A percentile compares a stretch with the other conserved stretches of the same genome.
phyloP scores from a whole-genome alignment of 2,113 vertebrate genomes.

The Alethe castanea region DNA sequence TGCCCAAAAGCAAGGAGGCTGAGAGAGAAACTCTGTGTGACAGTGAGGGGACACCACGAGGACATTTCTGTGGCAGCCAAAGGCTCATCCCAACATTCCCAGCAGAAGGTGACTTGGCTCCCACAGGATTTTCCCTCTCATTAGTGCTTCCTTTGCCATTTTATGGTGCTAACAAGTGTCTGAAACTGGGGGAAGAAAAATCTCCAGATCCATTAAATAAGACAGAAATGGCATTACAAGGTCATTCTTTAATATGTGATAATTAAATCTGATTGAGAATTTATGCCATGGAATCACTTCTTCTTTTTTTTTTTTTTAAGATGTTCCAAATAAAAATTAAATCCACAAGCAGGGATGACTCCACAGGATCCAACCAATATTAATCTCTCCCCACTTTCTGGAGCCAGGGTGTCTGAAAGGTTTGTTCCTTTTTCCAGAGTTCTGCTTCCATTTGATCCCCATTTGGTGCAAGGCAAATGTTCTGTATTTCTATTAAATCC shows the following conservation, averaged over 20 bases:
- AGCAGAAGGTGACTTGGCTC: neutral
- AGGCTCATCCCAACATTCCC: neutral
- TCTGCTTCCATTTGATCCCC: neutral
- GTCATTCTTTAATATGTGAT: neutral
- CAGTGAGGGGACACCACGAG: neutral
- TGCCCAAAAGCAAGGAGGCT: neutral
- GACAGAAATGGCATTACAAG: neutral
- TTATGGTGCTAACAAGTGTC: neutral
- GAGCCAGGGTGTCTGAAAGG: neutral
- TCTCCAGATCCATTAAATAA: neutral
- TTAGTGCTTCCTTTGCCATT: neutral
- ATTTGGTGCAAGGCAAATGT: rapidly evolving
- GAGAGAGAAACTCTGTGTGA: neutral
- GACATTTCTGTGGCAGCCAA: neutral
- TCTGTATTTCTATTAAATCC: neutral
- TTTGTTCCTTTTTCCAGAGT: neutral
- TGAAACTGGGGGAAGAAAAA: neutral
- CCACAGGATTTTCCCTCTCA: neutral
- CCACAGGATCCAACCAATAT: neutral
- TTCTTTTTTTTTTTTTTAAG: neutral
- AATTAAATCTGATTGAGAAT: neutral
- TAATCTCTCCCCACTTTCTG: neutral
- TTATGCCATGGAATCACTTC: neutral
- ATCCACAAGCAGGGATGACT: neutral
- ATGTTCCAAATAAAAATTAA: neutral